Evolutionary conservation across 64 coral and sea anemone species (phyloP).

Genomic region (Astreopora myriophthalma): DNA sequence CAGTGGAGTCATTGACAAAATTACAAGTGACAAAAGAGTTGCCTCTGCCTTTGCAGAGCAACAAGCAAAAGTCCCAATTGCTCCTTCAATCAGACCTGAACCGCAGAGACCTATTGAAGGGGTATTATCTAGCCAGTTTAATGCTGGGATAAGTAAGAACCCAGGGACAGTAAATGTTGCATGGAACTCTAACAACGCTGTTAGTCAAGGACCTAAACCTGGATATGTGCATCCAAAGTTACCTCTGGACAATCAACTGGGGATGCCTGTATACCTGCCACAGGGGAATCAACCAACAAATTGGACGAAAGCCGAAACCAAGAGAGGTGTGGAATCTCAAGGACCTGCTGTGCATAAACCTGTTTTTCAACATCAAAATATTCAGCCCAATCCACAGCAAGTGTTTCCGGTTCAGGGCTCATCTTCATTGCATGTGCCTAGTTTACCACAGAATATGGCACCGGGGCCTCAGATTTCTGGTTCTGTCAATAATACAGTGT

Average conservation of each 20-base stretch:
- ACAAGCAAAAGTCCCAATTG: constrained; percentile 31
- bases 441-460: not conserved
- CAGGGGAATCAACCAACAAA: not conserved
- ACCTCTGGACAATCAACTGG: not conserved
- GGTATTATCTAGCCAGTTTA: not conserved
- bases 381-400: not conserved
- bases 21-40: not conserved
- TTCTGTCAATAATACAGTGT: not conserved
- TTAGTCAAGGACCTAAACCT: not conserved
- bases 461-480: not conserved
- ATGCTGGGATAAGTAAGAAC: not conserved
- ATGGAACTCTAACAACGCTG: constrained; percentile 10
- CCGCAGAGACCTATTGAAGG: not conserved
- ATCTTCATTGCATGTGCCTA: not conserved
- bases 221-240: not conserved
- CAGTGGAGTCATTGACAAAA: not conserved
- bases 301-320: not conserved
- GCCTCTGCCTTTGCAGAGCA: not conserved
- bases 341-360: not conserved
- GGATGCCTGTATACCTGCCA: not conserved
- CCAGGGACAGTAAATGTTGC: not conserved
- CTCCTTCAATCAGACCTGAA: constrained; percentile 19
- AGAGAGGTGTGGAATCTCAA: not conserved
- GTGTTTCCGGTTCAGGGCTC: not conserved
- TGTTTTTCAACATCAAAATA: constrained; percentile 24